Evolutionary conservation across 2,797 vertebrate species (phyloP), one percentile per base, ranked within the genome.

Genomic region (Austrolebias charrua): DNA sequence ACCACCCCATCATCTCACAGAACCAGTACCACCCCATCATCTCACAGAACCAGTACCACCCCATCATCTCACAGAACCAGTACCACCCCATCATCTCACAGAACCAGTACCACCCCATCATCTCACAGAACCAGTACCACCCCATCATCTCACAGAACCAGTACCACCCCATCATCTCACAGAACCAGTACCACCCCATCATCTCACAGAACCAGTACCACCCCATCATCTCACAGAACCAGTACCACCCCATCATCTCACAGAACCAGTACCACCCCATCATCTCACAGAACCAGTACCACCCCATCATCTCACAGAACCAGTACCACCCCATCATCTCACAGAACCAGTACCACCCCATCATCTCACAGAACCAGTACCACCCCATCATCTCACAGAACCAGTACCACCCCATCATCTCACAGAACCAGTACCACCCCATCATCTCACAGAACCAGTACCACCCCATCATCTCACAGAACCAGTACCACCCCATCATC

Each of bases 101-200:
- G 55, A n/a, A 35, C 18, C 35, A 33, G 16, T 55, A 16, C 51
- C 16, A 55, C 58, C 31, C 60, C 49, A 42, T 54, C 13, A 61
- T 24, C 18, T 42, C 16, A 45, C 18, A 16, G 55, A n/a, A 35
- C 18, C 35, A 33, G 16, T 55, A 16, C 51, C 16, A 55, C 58
- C 31, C 60, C 49, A 42, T 54, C 13, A 61, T 24, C 18, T 42
- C 16, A 45, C 18, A 16, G 55, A n/a, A 35, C 18, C 35, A 33
- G 16, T 55, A 16, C 51, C 16, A 55, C 58, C 31, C 60, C 49
- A 42, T 54, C 13, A 61, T 24, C 18, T 42, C 16, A 45, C 18
- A 16, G 55, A n/a, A 35, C 18, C 35, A 33, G 16, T 55, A 16
- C 51, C 16, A 55, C 58, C 31, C 60, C 49, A 42, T 54, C 13